A percentile compares a stretch with the other conserved stretches of the same genome.
phyloP scores from a whole-genome alignment of 2,888 invertebrate species.

The Meloe dianella region DNA sequence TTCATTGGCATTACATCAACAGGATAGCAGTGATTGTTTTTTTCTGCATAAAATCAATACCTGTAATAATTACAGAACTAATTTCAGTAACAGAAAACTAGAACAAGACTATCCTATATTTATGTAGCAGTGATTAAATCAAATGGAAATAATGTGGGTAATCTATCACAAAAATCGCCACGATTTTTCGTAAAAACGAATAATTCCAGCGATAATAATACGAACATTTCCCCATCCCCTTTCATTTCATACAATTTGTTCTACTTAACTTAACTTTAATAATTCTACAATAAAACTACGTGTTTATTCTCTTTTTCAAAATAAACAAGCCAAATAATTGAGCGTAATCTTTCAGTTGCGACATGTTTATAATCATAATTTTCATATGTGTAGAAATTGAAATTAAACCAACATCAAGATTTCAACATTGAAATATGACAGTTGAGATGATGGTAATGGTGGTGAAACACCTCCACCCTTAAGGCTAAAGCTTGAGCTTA shows the following conservation, averaged over 20 bases:
- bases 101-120: neutral
- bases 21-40: neutral
- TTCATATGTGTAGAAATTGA: neutral
- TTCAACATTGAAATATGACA: constrained; percentile 46
- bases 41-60: neutral
- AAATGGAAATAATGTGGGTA: constrained; percentile 2
- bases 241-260: constrained; percentile 10
- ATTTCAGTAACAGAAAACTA: too few species aligned
- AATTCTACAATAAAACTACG: neutral
- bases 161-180: neutral
- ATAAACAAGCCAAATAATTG: too few species aligned
- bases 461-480: neutral
- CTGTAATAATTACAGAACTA: neutral
- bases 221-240: neutral
- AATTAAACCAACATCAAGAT: constrained; percentile 4
- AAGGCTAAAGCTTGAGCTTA: constrained; percentile 48
- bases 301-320: neutral
- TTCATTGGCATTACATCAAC: constrained; percentile 30
- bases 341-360: neutral
- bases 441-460: constrained; percentile 31
- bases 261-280: too few species aligned
- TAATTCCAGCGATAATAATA: constrained; percentile 1
- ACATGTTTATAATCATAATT: neutral
- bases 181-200: neutral
- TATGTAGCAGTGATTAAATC: constrained; percentile 6